Base-by-base conservation (phyloP, 1,140 invertebrate genomes). In the Hetaerina americana region DNA sequence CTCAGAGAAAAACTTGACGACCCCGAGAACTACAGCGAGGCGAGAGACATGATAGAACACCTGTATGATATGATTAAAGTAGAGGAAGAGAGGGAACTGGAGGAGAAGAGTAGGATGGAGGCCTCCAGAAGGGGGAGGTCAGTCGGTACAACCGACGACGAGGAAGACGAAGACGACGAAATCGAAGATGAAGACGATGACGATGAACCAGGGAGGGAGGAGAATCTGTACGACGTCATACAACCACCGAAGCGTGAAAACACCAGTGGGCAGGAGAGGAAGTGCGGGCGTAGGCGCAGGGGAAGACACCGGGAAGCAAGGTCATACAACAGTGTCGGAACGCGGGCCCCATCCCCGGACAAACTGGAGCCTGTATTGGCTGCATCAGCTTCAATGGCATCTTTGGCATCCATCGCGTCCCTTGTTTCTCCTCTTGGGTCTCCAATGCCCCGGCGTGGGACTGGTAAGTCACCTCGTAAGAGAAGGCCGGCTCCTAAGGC, bases 21-120 rank as follows among this genome's bases (percentile, higher is more conserved):
- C 77, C 90, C 90, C 0, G 85, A 88, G 66, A 88, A 89, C 71
- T 90, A 90, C 74, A 85, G 87, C 66, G 87, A 91, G 76, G 90
- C 90, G 0, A 83, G 88, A 26, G 88, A 90, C 79, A 90, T 90
- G 83, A 92, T 92, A 69, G 90, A 92, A 76, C 87, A 90, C 73
- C 79, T 92, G 1, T 92, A 92, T 75, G 90, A 91, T 78, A 82
- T 90, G 26, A 91, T 91, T 67, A 90, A 91, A 76, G 86, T 90
- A 0, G 87, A 90, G 76, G 88, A 90, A 73, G 40, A 57, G 10
- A 57, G 40, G 40, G 40, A 57, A 12, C 40, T 57, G 40, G 40
- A 2, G 1, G 40, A 57, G 40, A 57, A 57, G 40, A n/a, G n/a
- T n/a, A 26, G 26, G 3, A 69, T 27, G 10, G 25, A 26, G 26